Evolutionary conservation across 2,888 invertebrate species (phyloP), one percentile per base, ranked within the genome.

Genomic region (Archaeoteleia sp.): DNA sequence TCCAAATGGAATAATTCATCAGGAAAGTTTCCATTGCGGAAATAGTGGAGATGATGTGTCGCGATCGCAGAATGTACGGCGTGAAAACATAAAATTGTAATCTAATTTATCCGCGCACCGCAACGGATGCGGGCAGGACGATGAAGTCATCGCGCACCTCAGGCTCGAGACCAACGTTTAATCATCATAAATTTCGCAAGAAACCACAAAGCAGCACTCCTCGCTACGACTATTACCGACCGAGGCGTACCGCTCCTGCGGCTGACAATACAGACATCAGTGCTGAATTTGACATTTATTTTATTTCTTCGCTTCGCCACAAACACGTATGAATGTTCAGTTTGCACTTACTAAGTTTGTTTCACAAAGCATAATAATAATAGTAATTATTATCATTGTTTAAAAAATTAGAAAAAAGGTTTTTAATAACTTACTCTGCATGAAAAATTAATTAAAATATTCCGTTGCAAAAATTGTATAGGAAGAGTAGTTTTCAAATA

Each of bases 131-230:
- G 71, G 72, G 67, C 60, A 58, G 71, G 69, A 72, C 76, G 76
- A 81, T 82, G 82, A 82, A 82, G 81, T 78, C 81, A 78, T 82
- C 77, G 75, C 66, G 66, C 60, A 68, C 68, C 62, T 69, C 51
- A 60, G 66, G 66, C 65, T 61, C 43, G 70, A 72, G 70, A 73
- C 72, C 77, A 75, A 74, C 78, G 79, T 83, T 83, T 83, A 84
- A 84, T 84, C 83, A 84, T 82, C 84, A 84, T 84, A 84, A 84
- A 84, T 82, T 83, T 81, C 72, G 75, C 76, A 75, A 74, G 78
- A 80, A 82, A 82, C 84, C 83, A 74, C 84, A 82, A 80, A 80
- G 77, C 75, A 62, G 71, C 76, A 75, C 74, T 75, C 67, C 61
- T 72, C 57, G 49, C 67, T 51, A 45, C 61, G 57, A 57, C 55